Evolutionary conservation across 2,888 invertebrate genomes (phyloP), one percentile per base, ranked within the genome.

Genomic region (Aleiodes leptofemur): DNA sequence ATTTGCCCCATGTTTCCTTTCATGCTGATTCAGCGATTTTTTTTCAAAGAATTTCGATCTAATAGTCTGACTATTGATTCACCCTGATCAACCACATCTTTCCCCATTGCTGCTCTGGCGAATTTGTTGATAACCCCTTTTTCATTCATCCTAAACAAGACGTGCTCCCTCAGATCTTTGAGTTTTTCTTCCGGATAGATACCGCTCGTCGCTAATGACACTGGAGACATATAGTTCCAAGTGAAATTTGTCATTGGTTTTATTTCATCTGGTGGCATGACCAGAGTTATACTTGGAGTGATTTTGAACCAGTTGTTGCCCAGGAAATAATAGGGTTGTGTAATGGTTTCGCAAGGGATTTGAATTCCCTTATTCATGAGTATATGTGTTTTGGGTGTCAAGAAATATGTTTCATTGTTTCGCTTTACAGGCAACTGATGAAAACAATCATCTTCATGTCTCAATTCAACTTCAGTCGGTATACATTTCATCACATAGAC

Each of bases 351-450:
- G 6, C 34, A 34, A 34, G 74, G 73, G 9, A 78, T 69, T 69
- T 81, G 74, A 43, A 79, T 77, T 3, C 79, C 79, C n/a, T 74
- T 59, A 14, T 69, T 68, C 8, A 79, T 77, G 14, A 85, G 59
- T 3, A 84, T 78, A 29, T 79, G 80, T 0, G 80, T 82, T 8
- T 78, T 69, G 0, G 82, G 80, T 9, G 79, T 56, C 38, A 84
- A 69, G 55, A 80, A 83, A 9, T 68, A 68, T 11, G 23, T 57
- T 8, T 50, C 23, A 38, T 72, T 76, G 16, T 50, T 56, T 43
- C 38, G 50, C 59, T 29, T 38, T 76, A 16, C 0, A 73, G 50
- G 43, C 79, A 80, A 34, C 78, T 78, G 11, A 73, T 11, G 4
- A 74, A 77, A 72, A 80, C 83, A 68, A 77, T 64, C 71, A 4